Conservation (phyloP, 2,113 vertebrate species). For the Catharus minimus region DNA sequence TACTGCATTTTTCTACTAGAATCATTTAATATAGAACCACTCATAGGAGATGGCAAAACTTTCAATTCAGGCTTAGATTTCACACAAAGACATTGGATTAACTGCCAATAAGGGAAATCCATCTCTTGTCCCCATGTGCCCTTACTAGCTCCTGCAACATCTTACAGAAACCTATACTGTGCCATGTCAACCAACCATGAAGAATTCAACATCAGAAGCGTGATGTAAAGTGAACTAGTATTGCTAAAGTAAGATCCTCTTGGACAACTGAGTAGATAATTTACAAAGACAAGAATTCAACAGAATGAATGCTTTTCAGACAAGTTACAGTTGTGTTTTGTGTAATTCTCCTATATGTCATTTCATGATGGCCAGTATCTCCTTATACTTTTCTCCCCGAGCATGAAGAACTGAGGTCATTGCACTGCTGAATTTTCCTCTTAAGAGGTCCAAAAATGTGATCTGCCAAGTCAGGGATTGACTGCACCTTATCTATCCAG, state of each 20-base stretch:
- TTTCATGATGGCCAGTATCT: background rate
- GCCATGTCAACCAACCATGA: background rate
- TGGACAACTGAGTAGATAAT: background rate
- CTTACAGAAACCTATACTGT: background rate
- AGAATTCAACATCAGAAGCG: background rate
- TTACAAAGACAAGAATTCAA: background rate
- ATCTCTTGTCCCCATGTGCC: background rate
- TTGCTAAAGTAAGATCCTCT: background rate
- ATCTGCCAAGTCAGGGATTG: background rate
- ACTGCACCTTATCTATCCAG: background rate
- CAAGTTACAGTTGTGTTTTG: background rate
- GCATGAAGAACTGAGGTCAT: background rate
- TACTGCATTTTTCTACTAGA: background rate
- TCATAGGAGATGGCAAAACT: background rate
- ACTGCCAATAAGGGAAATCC: background rate
- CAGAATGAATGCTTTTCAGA: background rate
- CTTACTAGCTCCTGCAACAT: background rate
- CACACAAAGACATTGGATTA: background rate
- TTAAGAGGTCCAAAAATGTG: background rate
- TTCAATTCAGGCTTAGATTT: background rate
- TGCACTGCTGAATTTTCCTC: background rate
- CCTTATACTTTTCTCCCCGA: background rate
- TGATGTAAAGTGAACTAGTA: background rate
- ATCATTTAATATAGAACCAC: background rate
- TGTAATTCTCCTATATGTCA: background rate